These are phyloP conservation scores for Euplexia lucipara DNA, from an alignment of 2,888 invertebrate genomes.

Conservation along the genomic window DNA sequence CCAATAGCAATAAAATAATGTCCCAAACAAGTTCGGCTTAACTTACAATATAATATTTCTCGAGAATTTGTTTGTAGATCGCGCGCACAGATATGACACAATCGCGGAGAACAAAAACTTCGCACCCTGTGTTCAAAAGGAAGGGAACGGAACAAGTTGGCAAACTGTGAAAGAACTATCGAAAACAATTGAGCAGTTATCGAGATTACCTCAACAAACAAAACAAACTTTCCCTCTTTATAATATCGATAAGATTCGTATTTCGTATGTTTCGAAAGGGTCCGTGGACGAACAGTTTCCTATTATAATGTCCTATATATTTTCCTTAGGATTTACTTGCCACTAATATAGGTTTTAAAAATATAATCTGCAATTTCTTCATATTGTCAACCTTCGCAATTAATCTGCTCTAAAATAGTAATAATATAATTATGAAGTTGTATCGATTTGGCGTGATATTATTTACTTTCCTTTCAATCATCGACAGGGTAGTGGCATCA, in stretches of 20 bases:
- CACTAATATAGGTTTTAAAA: not conserved
- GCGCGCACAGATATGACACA: constrained; percentile 38
- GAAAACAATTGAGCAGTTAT: constrained; percentile 61
- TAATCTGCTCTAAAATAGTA: not conserved
- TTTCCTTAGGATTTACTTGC: constrained; percentile 1
- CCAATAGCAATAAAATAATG: constrained; percentile 11
- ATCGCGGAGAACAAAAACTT: constrained; percentile 50
- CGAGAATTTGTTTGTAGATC: constrained; percentile 42
- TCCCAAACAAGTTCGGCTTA: constrained; percentile 6
- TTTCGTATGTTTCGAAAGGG: constrained; percentile 39
- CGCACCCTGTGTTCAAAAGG: constrained; percentile 49
- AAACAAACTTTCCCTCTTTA: constrained; percentile 57
- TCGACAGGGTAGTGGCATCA: not conserved
- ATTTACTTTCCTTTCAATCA: not conserved
- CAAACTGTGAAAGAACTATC: constrained; percentile 60
- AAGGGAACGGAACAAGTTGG: constrained; percentile 50
- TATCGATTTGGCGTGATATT: not conserved
- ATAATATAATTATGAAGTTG: no score
- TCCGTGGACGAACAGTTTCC: constrained; percentile 9
- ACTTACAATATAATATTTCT: constrained; percentile 17
- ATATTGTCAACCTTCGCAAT: not conserved
- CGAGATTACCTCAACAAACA: constrained; percentile 63
- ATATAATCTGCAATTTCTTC: no score
- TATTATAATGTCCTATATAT: constrained; percentile 4
- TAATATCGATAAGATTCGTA: constrained; percentile 53